Evolutionary conservation across 2,113 vertebrate genomes (phyloP).

Genomic region (Xenopus tropicalis): DNA sequence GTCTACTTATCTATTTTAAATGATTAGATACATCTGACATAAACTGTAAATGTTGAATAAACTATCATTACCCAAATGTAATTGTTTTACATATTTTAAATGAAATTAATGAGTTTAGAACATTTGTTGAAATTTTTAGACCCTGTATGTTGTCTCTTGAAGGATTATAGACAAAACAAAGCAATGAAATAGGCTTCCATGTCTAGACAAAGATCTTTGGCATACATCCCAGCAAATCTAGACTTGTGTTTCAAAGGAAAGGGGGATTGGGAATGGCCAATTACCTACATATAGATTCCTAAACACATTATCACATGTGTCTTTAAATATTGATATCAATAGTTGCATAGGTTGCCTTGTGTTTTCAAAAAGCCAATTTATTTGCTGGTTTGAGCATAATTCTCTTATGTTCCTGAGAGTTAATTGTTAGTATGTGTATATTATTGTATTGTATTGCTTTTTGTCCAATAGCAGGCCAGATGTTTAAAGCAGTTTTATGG

Average conservation of each 20-base stretch:
- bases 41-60: no score
- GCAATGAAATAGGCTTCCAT: conserved; percentile 23
- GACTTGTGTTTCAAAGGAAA: conserved; percentile 27
- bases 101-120: no score
- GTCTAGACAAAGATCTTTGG: conserved; percentile 38
- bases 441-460: conserved; percentile 15
- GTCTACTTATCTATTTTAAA: no score
- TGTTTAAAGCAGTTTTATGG: conserved; percentile 30
- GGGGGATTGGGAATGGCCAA: conserved; percentile 14
- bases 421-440: conserved; percentile 1
- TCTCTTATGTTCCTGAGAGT: conserved; percentile 14
- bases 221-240: conserved; percentile 28
- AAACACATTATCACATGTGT: conserved; percentile 25
- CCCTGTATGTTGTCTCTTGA: no score
- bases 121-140: no score
- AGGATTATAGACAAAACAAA: neutral
- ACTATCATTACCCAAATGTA: no score
- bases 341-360: conserved; percentile 7
- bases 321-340: neutral
- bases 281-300: conserved; percentile 21
- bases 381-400: conserved; percentile 11
- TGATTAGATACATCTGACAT: no score
- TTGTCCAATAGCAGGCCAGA: conserved; percentile 27
- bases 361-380: conserved; percentile 28
- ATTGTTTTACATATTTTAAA: no score